phyloP scores from a whole-genome alignment of 2,113 vertebrate genomes.

The Stegastes partitus region DNA sequence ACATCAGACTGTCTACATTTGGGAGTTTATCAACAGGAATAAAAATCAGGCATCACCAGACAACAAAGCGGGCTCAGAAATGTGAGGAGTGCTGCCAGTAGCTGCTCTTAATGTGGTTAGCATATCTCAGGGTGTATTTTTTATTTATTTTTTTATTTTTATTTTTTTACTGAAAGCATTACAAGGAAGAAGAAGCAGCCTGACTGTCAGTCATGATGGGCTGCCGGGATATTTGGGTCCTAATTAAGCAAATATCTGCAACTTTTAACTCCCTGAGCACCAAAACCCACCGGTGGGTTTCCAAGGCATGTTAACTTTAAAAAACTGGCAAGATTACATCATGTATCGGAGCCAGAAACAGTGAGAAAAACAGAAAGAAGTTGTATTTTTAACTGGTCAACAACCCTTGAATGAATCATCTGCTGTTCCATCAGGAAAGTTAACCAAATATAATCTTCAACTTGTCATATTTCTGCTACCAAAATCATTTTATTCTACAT shows the following conservation, averaged over 20 bases:
- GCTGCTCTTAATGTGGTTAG: slow-evolving; percentile 27
- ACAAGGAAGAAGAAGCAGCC: slow-evolving; percentile 15
- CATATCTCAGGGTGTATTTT: slow-evolving; percentile 32
- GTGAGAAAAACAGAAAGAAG: too few species aligned
- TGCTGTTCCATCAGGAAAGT: too few species aligned
- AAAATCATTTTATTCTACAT: too few species aligned
- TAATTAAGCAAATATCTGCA: slow-evolving; percentile 6
- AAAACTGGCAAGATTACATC: too few species aligned
- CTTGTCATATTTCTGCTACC: too few species aligned
- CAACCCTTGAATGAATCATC: too few species aligned
- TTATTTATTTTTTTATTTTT: too few species aligned
- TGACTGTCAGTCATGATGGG: slow-evolving; percentile 7
- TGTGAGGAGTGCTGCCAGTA: slow-evolving; percentile 6
- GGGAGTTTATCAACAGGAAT: slow-evolving; percentile 38
- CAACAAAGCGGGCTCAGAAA: slow-evolving; percentile 40
- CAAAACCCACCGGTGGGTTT: too few species aligned
- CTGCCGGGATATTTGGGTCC: not conserved
- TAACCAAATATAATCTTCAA: too few species aligned
- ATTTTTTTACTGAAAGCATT: not conserved
- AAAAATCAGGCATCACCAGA: slow-evolving; percentile 29
- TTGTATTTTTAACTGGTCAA: too few species aligned
- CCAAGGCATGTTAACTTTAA: too few species aligned
- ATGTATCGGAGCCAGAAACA: too few species aligned
- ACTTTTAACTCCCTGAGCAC: not conserved
- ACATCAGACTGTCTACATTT: slow-evolving; percentile 49